phyloP scores from a whole-genome alignment of 2,888 invertebrate species.

The Helleia helle region DNA sequence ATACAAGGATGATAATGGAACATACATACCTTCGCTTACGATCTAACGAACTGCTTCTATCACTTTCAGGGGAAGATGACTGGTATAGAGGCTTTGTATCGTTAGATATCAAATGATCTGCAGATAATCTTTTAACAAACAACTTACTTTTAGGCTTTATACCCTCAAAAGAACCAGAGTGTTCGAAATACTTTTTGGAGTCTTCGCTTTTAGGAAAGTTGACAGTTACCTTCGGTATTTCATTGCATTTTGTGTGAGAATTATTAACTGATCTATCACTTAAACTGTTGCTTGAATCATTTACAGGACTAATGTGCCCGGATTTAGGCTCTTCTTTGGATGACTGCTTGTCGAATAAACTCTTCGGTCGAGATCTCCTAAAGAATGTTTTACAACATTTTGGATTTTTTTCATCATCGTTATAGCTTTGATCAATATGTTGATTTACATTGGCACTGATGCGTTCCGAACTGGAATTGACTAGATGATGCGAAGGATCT shows the following conservation, averaged over 20 bases:
- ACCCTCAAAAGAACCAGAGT: constrained; percentile 64
- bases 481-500: constrained; percentile 34
- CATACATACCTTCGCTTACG: constrained; percentile 53
- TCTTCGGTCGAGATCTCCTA: constrained; percentile 57
- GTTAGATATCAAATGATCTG: constrained; percentile 62
- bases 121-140: constrained; percentile 64
- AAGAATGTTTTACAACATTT: constrained; percentile 64
- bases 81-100: constrained; percentile 51
- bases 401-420: constrained; percentile 48
- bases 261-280: constrained; percentile 48
- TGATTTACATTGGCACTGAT: constrained; percentile 34
- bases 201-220: constrained; percentile 58
- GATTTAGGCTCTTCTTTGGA: constrained; percentile 45
- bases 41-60: constrained; percentile 62
- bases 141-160: constrained; percentile 57
- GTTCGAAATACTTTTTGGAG: constrained; percentile 54
- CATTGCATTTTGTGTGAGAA: constrained; percentile 53
- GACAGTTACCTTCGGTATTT: constrained; percentile 55
- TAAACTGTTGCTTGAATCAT: constrained; percentile 46
- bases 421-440: constrained; percentile 30
- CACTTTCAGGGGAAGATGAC: constrained; percentile 66
- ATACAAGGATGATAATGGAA: constrained; percentile 5
- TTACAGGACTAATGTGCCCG: constrained; percentile 49
- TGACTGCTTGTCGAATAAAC: constrained; percentile 45
- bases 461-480: constrained; percentile 34